Evolutionary conservation across 2,113 vertebrate species (phyloP).

Genomic region (Elachura formosa): DNA sequence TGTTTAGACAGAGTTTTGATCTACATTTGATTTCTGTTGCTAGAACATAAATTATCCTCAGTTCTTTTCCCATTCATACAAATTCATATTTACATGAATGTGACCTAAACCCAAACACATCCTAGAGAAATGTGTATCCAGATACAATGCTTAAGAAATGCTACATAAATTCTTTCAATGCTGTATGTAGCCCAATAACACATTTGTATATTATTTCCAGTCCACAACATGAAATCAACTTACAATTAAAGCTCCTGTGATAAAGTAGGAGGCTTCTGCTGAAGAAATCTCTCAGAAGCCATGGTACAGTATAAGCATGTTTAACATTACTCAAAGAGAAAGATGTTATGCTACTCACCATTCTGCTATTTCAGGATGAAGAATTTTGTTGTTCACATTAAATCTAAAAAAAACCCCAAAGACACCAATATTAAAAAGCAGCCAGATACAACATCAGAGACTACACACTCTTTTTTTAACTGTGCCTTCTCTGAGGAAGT

Average conservation of each 20-base stretch:
- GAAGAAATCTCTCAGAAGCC: not conserved
- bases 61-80: not conserved
- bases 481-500: not conserved
- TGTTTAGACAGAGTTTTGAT: slow-evolving; percentile 43
- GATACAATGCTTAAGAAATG: not conserved
- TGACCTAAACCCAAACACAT: not conserved
- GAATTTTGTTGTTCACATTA: slow-evolving; percentile 83
- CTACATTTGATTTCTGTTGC: not conserved
- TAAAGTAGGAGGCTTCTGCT: not conserved
- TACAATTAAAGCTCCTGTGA: not conserved
- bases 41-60: slow-evolving; percentile 10
- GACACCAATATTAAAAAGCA: not conserved
- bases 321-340: not conserved
- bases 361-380: slow-evolving; percentile 90
- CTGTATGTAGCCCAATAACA: not conserved
- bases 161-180: not conserved
- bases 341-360: slow-evolving; percentile 77
- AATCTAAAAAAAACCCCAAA: slow-evolving; percentile 71
- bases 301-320: not conserved
- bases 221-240: not conserved
- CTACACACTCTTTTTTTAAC: not conserved
- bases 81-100: not conserved
- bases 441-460: not conserved
- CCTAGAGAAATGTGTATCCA: not conserved
- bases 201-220: not conserved